A percentile compares a stretch with the other conserved stretches of the same genome.
Evolutionary conservation across 1,140 invertebrate species (phyloP).

Genomic region (Dreissena rostriformis): DNA sequence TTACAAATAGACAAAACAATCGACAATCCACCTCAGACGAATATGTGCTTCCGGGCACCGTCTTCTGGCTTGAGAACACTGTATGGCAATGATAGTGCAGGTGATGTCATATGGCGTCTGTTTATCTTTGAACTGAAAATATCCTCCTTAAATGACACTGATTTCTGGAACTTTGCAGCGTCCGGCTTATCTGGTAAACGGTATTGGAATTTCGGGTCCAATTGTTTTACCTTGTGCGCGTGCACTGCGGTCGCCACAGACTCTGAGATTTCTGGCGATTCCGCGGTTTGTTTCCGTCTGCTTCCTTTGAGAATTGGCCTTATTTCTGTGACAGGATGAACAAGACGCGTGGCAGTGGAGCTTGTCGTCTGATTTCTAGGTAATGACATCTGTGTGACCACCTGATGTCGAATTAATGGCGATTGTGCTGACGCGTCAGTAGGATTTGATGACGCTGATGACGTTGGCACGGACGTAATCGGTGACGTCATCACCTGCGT

Average conservation of each 20-base stretch:
- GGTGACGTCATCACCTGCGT: no score
- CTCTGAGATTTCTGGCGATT: not conserved
- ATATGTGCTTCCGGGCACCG: not conserved
- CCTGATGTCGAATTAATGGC: no score
- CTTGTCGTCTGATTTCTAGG: no score
- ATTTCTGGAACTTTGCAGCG: not conserved
- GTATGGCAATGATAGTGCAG: not conserved
- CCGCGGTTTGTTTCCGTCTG: not conserved
- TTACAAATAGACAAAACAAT: no score
- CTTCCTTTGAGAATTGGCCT: not conserved
- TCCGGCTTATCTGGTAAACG: not conserved
- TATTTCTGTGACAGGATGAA: not conserved
- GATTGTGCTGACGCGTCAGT: no score
- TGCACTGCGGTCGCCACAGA: not conserved
- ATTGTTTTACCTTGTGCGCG: not conserved
- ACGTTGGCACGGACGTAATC: no score
- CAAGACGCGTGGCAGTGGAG: not conserved
- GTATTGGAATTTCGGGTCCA: not conserved
- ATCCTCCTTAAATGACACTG: not conserved
- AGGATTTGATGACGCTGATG: no score
- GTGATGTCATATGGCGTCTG: not conserved
- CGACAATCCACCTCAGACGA: no score
- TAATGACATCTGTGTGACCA: no score
- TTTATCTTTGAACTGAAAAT: not conserved
- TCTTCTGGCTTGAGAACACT: not conserved